phyloP scores from a whole-genome alignment of 2,113 vertebrate species.

The Thunnus thynnus region DNA sequence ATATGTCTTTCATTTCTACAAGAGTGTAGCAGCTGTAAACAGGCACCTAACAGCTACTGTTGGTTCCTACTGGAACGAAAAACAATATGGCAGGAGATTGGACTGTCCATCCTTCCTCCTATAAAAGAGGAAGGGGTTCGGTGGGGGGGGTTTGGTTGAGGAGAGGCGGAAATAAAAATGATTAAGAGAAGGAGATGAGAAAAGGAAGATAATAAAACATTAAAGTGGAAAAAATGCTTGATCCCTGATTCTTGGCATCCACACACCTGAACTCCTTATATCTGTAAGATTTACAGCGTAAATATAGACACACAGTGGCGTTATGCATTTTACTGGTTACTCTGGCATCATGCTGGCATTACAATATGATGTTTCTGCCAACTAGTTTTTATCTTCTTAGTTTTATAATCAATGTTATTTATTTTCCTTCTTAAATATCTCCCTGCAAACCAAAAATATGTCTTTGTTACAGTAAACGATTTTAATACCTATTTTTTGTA shows the following conservation, averaged over 20 bases:
- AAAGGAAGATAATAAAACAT: conserved; percentile 5
- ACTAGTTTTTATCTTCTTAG: not conserved
- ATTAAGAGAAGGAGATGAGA: conserved; percentile 22
- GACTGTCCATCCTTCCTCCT: conserved; percentile 19
- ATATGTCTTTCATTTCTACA: conserved; percentile 24
- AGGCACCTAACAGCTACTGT: not conserved
- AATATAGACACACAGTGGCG: not conserved
- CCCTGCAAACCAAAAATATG: not conserved
- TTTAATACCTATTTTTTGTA: not conserved
- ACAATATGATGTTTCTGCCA: no score
- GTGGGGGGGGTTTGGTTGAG: not conserved
- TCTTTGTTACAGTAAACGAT: no score
- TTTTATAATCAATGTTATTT: not conserved
- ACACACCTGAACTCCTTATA: no score
- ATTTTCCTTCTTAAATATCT: not conserved
- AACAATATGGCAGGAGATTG: conserved; percentile 41
- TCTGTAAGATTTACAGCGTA: not conserved
- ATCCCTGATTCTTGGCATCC: no score
- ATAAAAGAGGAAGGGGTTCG: conserved; percentile 15
- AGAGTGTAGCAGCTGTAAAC: conserved; percentile 13
- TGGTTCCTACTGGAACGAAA: conserved; percentile 7
- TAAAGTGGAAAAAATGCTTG: not conserved
- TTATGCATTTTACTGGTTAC: not conserved
- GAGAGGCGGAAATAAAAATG: conserved; percentile 23
- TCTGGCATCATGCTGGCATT: no score